Evolutionary conservation across 2,797 vertebrate species (phyloP).

Genomic region (Somateria mollissima): DNA sequence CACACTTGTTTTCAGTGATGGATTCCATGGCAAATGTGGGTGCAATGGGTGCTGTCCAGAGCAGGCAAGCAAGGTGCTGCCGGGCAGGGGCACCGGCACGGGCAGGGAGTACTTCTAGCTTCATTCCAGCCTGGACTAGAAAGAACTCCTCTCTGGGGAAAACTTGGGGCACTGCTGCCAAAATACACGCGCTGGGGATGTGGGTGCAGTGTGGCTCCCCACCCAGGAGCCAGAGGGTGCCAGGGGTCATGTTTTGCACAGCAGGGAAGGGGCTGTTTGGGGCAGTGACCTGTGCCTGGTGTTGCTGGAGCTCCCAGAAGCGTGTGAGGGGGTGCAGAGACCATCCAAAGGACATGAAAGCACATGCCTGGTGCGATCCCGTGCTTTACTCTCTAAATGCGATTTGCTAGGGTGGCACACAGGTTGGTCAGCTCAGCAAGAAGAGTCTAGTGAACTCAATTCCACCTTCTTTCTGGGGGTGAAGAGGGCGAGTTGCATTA

Average conservation of each 20-base stretch:
- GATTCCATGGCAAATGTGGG: background rate
- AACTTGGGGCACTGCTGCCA: background rate
- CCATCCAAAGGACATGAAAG: background rate
- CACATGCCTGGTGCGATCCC: background rate
- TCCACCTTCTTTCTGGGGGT: background rate
- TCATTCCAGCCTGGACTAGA: background rate
- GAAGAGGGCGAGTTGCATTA: background rate
- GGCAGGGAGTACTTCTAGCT: background rate
- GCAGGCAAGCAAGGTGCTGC: background rate
- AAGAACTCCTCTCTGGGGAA: background rate
- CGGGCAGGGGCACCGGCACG: fast-evolving
- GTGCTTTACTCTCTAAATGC: background rate
- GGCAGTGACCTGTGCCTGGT: background rate
- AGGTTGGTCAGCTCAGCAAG: background rate
- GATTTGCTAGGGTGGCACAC: background rate
- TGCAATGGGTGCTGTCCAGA: fast-evolving
- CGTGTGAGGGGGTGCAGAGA: background rate
- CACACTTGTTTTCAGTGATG: background rate
- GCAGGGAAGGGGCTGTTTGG: background rate
- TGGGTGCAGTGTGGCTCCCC: too few species aligned
- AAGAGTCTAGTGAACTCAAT: background rate
- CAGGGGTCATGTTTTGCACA: background rate
- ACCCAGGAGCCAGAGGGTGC: background rate
- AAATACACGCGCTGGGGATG: too few species aligned
- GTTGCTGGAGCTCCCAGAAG: background rate